A percentile compares a stretch with the other conserved stretches of the same genome.
Conservation (phyloP, 2,888 invertebrate genomes). For the Agrotis exclamationis region DNA sequence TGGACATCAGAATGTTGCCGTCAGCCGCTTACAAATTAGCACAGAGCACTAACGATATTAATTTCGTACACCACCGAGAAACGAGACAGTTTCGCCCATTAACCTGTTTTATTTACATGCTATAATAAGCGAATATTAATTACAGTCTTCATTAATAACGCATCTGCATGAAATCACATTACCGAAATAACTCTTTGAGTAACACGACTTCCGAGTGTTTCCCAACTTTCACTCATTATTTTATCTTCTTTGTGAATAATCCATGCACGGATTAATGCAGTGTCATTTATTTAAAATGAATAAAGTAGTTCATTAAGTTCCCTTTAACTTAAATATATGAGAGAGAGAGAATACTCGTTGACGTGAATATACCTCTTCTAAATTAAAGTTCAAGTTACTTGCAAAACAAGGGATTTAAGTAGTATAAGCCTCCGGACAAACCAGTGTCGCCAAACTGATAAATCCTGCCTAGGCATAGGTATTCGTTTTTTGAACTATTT, state of each 20-base stretch:
- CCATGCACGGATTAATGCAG: no score
- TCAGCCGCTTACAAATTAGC: slow-evolving; percentile 28
- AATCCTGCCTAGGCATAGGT: no score
- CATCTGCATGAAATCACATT: slow-evolving; percentile 32
- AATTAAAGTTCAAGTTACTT: background rate
- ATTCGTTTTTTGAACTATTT: background rate
- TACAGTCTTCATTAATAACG: slow-evolving; percentile 44
- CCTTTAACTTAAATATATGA: no score
- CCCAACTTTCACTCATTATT: background rate
- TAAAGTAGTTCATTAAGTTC: background rate
- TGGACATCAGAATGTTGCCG: slow-evolving; percentile 25
- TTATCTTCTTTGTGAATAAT: background rate
- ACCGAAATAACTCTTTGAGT: slow-evolving; percentile 33
- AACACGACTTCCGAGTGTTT: slow-evolving; percentile 10
- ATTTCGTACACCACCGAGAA: slow-evolving; percentile 35
- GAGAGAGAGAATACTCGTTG: no score
- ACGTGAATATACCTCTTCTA: no score
- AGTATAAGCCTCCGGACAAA: background rate
- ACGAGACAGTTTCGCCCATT: slow-evolving; percentile 45
- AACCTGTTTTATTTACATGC: slow-evolving; percentile 49
- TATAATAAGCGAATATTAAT: slow-evolving; percentile 52
- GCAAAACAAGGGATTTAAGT: background rate
- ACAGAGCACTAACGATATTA: slow-evolving; percentile 30
- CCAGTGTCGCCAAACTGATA: background rate
- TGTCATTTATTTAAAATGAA: background rate